These are phyloP conservation scores for Dilophus febrilis DNA, from an alignment of 2,888 invertebrate species.

Conservation along the genomic window DNA sequence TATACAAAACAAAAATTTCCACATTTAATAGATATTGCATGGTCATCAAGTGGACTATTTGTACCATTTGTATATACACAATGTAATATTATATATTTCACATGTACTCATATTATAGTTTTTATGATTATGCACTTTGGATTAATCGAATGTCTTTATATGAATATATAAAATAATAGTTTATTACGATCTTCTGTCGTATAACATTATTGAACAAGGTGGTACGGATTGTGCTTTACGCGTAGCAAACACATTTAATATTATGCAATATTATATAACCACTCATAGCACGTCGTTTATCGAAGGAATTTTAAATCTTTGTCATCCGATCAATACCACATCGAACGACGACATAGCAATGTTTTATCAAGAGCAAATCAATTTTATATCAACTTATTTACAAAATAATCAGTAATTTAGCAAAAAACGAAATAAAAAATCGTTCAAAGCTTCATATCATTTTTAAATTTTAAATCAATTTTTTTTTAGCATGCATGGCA, in stretches of 20 bases:
- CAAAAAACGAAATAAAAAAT: too few relatives aligned
- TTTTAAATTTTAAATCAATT: too few relatives aligned
- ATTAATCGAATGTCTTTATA: too few relatives aligned
- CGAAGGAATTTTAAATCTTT: not conserved
- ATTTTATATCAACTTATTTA: not conserved
- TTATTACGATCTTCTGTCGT: not conserved
- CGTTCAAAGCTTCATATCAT: too few relatives aligned
- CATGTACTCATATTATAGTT: too few relatives aligned
- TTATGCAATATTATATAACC: slow-evolving; percentile 3
- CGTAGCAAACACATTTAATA: slow-evolving; percentile 3
- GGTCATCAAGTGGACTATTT: slow-evolving; percentile 21
- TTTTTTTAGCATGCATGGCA: too few relatives aligned
- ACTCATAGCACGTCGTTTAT: not conserved
- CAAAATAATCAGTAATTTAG: not conserved
- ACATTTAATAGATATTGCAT: slow-evolving; percentile 7
- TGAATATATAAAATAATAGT: slow-evolving; percentile 4
- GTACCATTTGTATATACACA: not conserved
- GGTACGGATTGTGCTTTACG: slow-evolving; percentile 1
- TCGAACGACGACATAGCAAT: not conserved
- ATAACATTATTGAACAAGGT: not conserved
- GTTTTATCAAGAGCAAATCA: not conserved
- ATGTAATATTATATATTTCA: too few relatives aligned
- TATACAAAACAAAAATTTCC: slow-evolving; percentile 8
- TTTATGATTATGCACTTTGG: too few relatives aligned
- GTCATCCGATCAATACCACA: not conserved